Conservation (phyloP, 2,113 vertebrate species). For the Tympanuchus pallidicinctus region DNA sequence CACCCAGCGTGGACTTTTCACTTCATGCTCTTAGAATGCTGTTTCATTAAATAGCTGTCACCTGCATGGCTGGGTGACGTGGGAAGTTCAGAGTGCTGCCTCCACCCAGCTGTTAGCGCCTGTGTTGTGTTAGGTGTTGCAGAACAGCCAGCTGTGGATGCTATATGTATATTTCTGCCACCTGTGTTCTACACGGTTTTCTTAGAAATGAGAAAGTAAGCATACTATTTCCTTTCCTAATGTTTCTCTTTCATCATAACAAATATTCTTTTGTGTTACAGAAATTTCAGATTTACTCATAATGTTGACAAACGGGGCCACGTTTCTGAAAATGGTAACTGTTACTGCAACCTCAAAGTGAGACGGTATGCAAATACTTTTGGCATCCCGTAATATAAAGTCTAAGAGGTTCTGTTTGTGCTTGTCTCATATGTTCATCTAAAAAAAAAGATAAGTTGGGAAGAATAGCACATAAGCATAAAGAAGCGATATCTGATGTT, state of each 20-base stretch:
- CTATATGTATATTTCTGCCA: not conserved
- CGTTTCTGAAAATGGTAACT: not conserved
- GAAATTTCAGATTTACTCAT: not conserved
- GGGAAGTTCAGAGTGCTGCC: not conserved
- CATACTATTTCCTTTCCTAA: not conserved
- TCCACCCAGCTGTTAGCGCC: not conserved
- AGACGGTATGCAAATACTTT: not conserved
- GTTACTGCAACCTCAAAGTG: not conserved
- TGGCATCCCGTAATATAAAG: not conserved
- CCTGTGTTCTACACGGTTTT: accelerated
- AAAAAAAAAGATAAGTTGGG: not conserved
- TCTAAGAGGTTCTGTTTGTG: not conserved
- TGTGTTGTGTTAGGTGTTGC: not conserved
- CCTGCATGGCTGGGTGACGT: not conserved
- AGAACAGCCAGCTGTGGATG: not conserved
- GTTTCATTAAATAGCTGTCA: slow-evolving; percentile 33
- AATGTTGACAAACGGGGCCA: not conserved
- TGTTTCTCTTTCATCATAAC: not conserved
- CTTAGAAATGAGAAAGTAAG: not conserved
- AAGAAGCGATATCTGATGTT: not conserved
- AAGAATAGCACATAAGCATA: not conserved
- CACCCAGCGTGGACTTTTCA: not conserved
- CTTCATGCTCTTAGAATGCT: not conserved
- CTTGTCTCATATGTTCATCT: not conserved
- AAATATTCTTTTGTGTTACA: not conserved